Conservation (phyloP, 2,797 vertebrate species). For the Silurus aristotelis region DNA sequence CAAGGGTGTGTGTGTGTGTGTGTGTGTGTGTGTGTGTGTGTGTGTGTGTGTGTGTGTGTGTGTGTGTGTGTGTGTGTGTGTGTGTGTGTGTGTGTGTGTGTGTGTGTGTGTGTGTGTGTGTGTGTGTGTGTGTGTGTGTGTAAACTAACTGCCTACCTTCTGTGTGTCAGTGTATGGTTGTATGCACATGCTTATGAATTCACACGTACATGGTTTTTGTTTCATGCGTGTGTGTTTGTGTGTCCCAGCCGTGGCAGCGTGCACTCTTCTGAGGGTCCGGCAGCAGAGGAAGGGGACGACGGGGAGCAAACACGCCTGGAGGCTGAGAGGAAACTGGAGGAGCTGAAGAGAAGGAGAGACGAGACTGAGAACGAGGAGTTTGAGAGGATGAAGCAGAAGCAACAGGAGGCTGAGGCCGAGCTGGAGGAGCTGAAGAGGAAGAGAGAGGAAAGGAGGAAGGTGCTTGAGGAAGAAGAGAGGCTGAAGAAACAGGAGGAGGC, state of each 20-base stretch:
- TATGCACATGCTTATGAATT: not conserved
- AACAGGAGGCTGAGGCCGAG: slow-evolving; percentile 88
- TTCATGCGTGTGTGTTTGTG: slow-evolving; percentile 19
- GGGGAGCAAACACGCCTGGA: slow-evolving; percentile 76
- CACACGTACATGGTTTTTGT: not conserved
- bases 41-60: slow-evolving; percentile 31
- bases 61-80: slow-evolving; percentile 31
- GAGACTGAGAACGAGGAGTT: slow-evolving; percentile 90
- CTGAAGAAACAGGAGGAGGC: slow-evolving; percentile 88
- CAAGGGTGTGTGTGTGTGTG: slow-evolving; percentile 46
- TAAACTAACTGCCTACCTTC: slow-evolving; percentile 40
- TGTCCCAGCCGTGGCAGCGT: slow-evolving; percentile 73
- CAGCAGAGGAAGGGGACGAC: slow-evolving; percentile 64
- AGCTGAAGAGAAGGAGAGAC: slow-evolving; percentile 86
- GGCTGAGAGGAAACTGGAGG: slow-evolving; percentile 86
- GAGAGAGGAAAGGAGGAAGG: slow-evolving; percentile 89
- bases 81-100: slow-evolving; percentile 41
- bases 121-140: too few species aligned
- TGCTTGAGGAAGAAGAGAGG: slow-evolving; percentile 92
- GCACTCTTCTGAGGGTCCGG: slow-evolving; percentile 67
- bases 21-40: slow-evolving; percentile 26
- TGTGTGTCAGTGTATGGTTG: not conserved
- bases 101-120: too few species aligned
- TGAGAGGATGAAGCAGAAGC: slow-evolving; percentile 90
- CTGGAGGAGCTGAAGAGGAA: slow-evolving; percentile 92